Evolutionary conservation across 2,888 invertebrate genomes (phyloP).

Genomic region (Phorcus lineatus): DNA sequence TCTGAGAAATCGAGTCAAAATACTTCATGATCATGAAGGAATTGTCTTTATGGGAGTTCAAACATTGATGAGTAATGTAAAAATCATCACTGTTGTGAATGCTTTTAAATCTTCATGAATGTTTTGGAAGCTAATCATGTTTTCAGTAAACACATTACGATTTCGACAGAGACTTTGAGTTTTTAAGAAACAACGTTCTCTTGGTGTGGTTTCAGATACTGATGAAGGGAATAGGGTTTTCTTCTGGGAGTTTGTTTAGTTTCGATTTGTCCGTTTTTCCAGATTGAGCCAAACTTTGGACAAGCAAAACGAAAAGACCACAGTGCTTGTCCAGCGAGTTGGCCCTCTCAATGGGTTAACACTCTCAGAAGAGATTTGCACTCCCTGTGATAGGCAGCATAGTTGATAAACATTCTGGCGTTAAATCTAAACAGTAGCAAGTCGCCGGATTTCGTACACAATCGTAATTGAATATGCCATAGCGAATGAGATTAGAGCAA

Average conservation of each 20-base stretch:
- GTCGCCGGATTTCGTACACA: conserved; percentile 18
- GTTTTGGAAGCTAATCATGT: too few relatives aligned
- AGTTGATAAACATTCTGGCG: conserved; percentile 23
- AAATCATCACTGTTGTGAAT: too few relatives aligned
- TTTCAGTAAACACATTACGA: too few relatives aligned
- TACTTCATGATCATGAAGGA: too few relatives aligned
- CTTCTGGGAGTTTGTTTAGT: background rate
- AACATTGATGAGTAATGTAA: too few relatives aligned
- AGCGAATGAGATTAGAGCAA: conserved; percentile 18
- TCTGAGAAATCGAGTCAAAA: too few relatives aligned
- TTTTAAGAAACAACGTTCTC: too few relatives aligned
- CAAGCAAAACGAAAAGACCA: conserved; percentile 16
- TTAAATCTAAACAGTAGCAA: conserved; percentile 23
- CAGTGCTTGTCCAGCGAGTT: background rate
- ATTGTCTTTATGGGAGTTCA: too few relatives aligned
- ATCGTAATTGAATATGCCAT: conserved; percentile 21
- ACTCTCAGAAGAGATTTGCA: conserved; percentile 13
- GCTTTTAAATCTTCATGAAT: too few relatives aligned
- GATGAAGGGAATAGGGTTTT: too few relatives aligned
- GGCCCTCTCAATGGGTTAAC: background rate
- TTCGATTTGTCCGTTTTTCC: conserved; percentile 6
- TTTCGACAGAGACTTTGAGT: too few relatives aligned
- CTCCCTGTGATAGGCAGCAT: background rate
- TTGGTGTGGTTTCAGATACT: too few relatives aligned
- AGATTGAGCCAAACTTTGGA: background rate